A percentile compares a stretch with the other conserved stretches of the same genome.
Evolutionary conservation across 2,888 invertebrate species (phyloP).

Genomic region (Dicranocentrus wangi): DNA sequence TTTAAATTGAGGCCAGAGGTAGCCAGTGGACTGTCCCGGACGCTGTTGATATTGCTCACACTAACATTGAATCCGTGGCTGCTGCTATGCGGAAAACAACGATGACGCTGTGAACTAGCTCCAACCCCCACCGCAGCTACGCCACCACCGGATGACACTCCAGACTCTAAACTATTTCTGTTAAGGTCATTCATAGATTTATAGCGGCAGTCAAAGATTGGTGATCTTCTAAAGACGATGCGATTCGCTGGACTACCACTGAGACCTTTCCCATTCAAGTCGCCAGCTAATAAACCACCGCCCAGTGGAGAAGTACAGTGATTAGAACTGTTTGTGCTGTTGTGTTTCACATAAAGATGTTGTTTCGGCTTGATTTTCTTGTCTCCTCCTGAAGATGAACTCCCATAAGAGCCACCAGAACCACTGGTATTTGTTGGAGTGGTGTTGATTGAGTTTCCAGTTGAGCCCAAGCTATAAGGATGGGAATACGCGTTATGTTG

Average conservation of each 20-base stretch:
- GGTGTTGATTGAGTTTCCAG: conserved; percentile 60
- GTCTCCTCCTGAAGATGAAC: conserved; percentile 46
- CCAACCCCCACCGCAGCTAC: neutral
- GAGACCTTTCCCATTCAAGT: conserved; percentile 59
- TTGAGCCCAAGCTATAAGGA: conserved; percentile 53
- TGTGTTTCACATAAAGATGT: conserved; percentile 68
- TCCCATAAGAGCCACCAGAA: conserved; percentile 57
- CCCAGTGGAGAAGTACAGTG: conserved; percentile 33
- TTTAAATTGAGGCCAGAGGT: conserved; percentile 58
- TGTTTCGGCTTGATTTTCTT: conserved; percentile 61
- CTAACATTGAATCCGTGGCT: conserved; percentile 60
- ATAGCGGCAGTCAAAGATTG: conserved; percentile 71
- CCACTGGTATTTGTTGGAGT: conserved; percentile 68
- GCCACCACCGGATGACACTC: conserved; percentile 44
- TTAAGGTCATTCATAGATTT: conserved; percentile 72
- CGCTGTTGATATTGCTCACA: conserved; percentile 56
- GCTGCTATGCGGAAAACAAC: conserved; percentile 63
- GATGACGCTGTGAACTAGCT: conserved; percentile 48
- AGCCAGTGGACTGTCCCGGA: conserved; percentile 28
- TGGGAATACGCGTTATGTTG: conserved; percentile 32
- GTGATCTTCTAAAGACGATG: conserved; percentile 70
- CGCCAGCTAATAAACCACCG: conserved; percentile 38
- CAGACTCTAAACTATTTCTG: conserved; percentile 65
- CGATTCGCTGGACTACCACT: conserved; percentile 70
- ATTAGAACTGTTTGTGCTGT: conserved; percentile 47